phyloP scores from a whole-genome alignment of 2,888 invertebrate species.

The Chymomyza procnemis region DNA sequence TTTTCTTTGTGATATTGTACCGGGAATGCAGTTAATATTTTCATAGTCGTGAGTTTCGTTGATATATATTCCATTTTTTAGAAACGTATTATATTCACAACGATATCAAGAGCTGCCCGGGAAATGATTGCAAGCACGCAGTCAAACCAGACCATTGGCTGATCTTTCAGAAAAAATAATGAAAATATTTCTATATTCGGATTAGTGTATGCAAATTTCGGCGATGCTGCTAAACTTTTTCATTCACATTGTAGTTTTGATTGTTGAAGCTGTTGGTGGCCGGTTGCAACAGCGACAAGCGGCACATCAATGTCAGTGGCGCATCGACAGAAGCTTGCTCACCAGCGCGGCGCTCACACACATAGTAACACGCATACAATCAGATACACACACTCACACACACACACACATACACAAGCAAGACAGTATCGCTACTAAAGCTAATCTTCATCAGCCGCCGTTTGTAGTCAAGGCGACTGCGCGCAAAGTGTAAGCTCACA shows the following conservation, averaged over 20 bases:
- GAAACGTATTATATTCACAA: too few species aligned
- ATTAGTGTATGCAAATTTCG: neutral
- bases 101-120: too few species aligned
- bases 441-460: slow-evolving; percentile 76
- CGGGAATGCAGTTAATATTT: too few species aligned
- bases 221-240: neutral
- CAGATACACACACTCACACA: slow-evolving; percentile 12
- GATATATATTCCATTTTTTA: too few species aligned
- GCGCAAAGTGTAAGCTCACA: slow-evolving; percentile 69
- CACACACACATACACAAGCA: neutral
- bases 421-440: slow-evolving; percentile 29
- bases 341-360: slow-evolving; percentile 17
- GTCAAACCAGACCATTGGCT: too few species aligned
- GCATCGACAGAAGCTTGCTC: slow-evolving; percentile 28
- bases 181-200: too few species aligned
- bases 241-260: slow-evolving; percentile 18
- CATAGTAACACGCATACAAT: slow-evolving; percentile 12
- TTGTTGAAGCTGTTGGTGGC: slow-evolving; percentile 44
- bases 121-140: too few species aligned
- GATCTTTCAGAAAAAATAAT: too few species aligned
- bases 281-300: slow-evolving; percentile 30
- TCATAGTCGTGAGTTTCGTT: too few species aligned
- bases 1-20: too few species aligned
- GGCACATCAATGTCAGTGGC: slow-evolving; percentile 58
- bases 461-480: slow-evolving; percentile 56